Conservation (phyloP, 1,140 invertebrate species). For the Triops longicaudatus region DNA sequence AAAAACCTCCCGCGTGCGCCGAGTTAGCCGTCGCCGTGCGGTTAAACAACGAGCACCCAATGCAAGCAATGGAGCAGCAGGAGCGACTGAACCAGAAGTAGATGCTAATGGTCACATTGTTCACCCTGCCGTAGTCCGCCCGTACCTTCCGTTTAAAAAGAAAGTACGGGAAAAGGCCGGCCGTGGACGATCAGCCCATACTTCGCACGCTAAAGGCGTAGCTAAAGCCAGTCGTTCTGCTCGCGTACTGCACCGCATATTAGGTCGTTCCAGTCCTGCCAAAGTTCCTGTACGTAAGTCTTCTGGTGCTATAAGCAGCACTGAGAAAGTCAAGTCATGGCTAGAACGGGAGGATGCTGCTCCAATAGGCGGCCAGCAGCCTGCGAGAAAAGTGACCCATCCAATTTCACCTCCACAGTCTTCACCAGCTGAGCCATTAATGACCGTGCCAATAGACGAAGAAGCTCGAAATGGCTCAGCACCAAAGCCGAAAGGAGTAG, state of each 20-base stretch:
- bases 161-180: constrained; percentile 52
- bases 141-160: constrained; percentile 63
- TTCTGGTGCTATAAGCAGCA: constrained; percentile 22
- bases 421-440: neutral
- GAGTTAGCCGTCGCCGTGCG: constrained; percentile 40
- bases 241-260: neutral
- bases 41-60: constrained; percentile 48
- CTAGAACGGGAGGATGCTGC: constrained; percentile 24
- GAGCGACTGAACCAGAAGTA: constrained; percentile 57
- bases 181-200: neutral
- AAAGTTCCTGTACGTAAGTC: neutral
- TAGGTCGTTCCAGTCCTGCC: constrained; percentile 5
- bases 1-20: constrained; percentile 67
- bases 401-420: neutral
- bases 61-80: constrained; percentile 71
- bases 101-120: constrained; percentile 49
- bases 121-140: constrained; percentile 58
- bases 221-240: neutral
- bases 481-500: neutral
- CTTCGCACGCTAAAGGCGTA: neutral
- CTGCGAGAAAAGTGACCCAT: no score
- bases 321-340: constrained; percentile 26
- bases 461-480: neutral
- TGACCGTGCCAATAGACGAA: neutral
- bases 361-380: no score